These are phyloP conservation scores for Pseudobourletiella spinata DNA, from an alignment of 1,140 invertebrate genomes.

Conservation along the genomic window DNA sequence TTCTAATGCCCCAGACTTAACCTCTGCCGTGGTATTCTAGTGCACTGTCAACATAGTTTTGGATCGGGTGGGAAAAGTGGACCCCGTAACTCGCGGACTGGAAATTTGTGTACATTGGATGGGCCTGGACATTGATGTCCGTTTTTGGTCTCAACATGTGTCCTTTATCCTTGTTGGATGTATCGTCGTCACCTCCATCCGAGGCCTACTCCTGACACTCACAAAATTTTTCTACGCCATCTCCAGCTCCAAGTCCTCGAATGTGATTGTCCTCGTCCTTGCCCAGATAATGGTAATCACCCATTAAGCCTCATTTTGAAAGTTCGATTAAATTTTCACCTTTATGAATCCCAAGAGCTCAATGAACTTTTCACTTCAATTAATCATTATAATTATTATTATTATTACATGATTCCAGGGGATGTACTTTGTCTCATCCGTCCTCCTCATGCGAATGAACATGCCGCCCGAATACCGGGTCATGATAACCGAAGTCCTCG, in stretches of 20 bases:
- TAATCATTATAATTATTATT: too few relatives aligned
- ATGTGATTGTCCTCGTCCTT: slow-evolving; percentile 91
- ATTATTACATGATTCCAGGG: too few relatives aligned
- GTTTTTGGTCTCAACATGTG: slow-evolving; percentile 98
- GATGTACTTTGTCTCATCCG: slow-evolving; percentile 99
- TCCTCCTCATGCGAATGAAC: slow-evolving; percentile 97
- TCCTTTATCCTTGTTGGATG: slow-evolving; percentile 96
- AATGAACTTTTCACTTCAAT: too few relatives aligned
- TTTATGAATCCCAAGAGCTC: too few relatives aligned
- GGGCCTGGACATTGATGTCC: slow-evolving; percentile 90
- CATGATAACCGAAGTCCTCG: slow-evolving; percentile 96
- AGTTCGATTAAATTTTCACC: too few relatives aligned
- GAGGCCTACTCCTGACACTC: slow-evolving; percentile 88
- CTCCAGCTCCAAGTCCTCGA: slow-evolving; percentile 98
- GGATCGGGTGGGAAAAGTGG: slow-evolving; percentile 95
- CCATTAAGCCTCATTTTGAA: too few relatives aligned
- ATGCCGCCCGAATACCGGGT: slow-evolving; percentile 96
- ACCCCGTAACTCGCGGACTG: slow-evolving; percentile 92
- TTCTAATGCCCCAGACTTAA: too few relatives aligned
- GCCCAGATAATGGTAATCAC: slow-evolving; percentile 93
- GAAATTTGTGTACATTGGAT: slow-evolving; percentile 97
- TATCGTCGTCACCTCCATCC: slow-evolving; percentile 95
- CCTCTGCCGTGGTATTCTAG: slow-evolving; percentile 51
- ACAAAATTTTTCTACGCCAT: slow-evolving; percentile 99
- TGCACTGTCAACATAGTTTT: slow-evolving; percentile 98